A percentile compares a stretch with the other conserved stretches of the same genome.
phyloP scores from a whole-genome alignment of 2,888 invertebrate species.

The Plutella xylostella region DNA sequence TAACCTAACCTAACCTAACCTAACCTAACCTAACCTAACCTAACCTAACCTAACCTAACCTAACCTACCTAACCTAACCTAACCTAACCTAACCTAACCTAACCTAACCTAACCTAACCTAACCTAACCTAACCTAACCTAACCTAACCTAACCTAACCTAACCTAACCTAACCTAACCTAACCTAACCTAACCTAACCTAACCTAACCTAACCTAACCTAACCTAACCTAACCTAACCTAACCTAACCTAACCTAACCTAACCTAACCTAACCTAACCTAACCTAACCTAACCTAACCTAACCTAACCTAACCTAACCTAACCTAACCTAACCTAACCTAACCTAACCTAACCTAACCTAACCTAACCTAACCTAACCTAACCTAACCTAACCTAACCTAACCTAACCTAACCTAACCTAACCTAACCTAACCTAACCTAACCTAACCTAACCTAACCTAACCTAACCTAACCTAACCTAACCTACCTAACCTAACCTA shows the following conservation, averaged over 20 bases:
- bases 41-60: conserved; percentile 1
- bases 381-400: no score
- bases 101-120: no score
- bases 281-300: conserved; percentile 10
- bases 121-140: conserved; percentile 1
- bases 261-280: conserved; percentile 9
- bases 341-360: no score
- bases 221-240: neutral
- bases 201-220: neutral
- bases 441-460: no score
- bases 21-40: conserved; percentile 1
- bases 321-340: conserved; percentile 8
- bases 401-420: no score
- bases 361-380: no score
- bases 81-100: neutral
- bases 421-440: no score
- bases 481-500: no score
- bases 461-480: no score
- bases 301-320: conserved; percentile 10
- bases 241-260: conserved; percentile 8
- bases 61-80: neutral
- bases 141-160: conserved; percentile 1
- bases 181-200: conserved; percentile 1
- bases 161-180: conserved; percentile 1
- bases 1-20: conserved; percentile 1